These are phyloP conservation scores for Diachasmimorpha longicaudata DNA, from an alignment of 1,140 invertebrate species.

Conservation along the genomic window DNA sequence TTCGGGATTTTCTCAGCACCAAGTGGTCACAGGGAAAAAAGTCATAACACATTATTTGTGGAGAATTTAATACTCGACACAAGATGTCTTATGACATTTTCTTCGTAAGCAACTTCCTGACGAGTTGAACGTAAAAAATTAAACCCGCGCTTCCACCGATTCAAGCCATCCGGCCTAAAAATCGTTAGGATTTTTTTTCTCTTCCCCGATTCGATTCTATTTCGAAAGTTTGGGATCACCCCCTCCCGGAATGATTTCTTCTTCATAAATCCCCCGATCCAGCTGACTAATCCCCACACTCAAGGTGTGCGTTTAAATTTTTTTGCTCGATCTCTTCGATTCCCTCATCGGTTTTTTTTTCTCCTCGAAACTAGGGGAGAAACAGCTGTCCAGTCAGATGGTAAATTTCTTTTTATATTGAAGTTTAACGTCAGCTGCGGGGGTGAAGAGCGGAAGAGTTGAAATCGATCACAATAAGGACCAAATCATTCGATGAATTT, in stretches of 20 bases:
- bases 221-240: neutral
- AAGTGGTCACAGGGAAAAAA: too few relatives aligned
- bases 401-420: conserved; percentile 28
- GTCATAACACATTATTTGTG: too few relatives aligned
- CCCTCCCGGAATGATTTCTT: neutral
- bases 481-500: too few relatives aligned
- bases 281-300: neutral
- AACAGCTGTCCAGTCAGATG: conserved; percentile 50
- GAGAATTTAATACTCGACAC: too few relatives aligned
- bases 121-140: too few relatives aligned
- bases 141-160: too few relatives aligned
- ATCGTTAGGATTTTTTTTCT: neutral
- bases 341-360: neutral
- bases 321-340: neutral
- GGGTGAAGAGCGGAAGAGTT: conserved; percentile 48
- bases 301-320: neutral
- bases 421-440: conserved; percentile 43
- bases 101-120: too few relatives aligned
- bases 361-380: conserved; percentile 1
- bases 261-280: neutral
- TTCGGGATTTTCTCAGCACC: too few relatives aligned
- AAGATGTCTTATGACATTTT: too few relatives aligned
- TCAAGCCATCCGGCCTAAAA: too few relatives aligned
- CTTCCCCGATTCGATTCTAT: neutral
- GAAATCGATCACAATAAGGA: neutral